Evolutionary conservation across 2,888 invertebrate genomes (phyloP).

Genomic region (Bellardia pandia): DNA sequence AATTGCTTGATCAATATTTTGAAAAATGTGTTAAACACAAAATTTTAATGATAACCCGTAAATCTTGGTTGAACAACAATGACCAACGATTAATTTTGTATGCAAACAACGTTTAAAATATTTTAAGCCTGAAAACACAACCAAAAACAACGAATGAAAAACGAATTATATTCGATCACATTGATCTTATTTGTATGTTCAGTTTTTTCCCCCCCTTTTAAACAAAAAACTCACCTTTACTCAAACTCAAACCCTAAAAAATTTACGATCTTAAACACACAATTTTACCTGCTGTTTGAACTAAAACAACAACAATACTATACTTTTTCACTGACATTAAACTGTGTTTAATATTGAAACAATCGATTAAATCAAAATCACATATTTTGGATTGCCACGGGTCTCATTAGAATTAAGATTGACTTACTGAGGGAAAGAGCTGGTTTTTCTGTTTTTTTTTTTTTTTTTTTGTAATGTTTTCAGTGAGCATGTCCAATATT

Average conservation of each 20-base stretch:
- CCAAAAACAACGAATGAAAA: neutral
- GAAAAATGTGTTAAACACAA: slow-evolving; percentile 76
- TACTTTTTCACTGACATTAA: neutral
- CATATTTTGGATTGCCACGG: slow-evolving; percentile 67
- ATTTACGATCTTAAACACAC: neutral
- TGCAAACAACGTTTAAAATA: slow-evolving; percentile 76
- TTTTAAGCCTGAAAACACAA: slow-evolving; percentile 53
- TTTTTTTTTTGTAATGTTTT: slow-evolving; percentile 47
- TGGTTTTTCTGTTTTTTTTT: slow-evolving; percentile 6
- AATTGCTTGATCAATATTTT: slow-evolving; percentile 33
- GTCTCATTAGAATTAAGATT: slow-evolving; percentile 66
- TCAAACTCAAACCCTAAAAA: slow-evolving; percentile 26
- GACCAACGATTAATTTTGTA: slow-evolving; percentile 80
- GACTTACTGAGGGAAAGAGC: neutral
- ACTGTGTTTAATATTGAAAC: slow-evolving; percentile 34
- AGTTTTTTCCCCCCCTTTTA: neutral
- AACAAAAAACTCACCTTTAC: slow-evolving; percentile 33
- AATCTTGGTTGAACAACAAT: slow-evolving; percentile 75
- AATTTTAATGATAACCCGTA: slow-evolving; percentile 76
- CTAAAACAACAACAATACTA: neutral
- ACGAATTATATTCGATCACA: slow-evolving; percentile 60
- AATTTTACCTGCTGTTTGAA: slow-evolving; percentile 53
- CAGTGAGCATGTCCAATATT: slow-evolving; percentile 82
- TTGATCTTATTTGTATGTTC: slow-evolving; percentile 42
- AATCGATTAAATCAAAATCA: slow-evolving; percentile 72